Conservation (phyloP, 2,888 invertebrate species). For the Drosophila birchii region DNA sequence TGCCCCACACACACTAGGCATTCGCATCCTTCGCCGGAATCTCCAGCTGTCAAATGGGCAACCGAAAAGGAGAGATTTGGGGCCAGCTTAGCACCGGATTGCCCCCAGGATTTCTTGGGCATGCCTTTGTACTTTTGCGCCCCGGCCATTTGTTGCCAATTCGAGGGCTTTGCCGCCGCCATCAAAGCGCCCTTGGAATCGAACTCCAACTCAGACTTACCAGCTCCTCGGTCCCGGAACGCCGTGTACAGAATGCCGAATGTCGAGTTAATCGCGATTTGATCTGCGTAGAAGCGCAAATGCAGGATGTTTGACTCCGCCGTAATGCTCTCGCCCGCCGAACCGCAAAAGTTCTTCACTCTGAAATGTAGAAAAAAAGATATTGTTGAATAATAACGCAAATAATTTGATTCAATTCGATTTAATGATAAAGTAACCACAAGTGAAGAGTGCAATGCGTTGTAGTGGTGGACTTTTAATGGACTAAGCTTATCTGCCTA, state of each 20-base stretch:
- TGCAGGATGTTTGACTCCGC: constrained; percentile 89
- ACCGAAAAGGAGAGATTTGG: constrained; percentile 33
- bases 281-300: constrained; percentile 90
- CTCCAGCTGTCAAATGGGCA: constrained; percentile 40
- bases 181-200: constrained; percentile 32
- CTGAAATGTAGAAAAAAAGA: constrained; percentile 74
- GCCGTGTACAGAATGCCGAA: constrained; percentile 92
- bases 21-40: background rate
- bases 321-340: constrained; percentile 91
- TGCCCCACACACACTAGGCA: constrained; percentile 5
- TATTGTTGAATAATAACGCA: background rate
- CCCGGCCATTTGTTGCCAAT: constrained; percentile 53
- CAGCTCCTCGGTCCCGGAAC: constrained; percentile 87
- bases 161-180: constrained; percentile 51
- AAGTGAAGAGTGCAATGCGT: background rate
- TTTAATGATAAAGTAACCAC: background rate
- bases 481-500: background rate
- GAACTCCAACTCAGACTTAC: constrained; percentile 74
- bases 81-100: constrained; percentile 68
- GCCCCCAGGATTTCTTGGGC: constrained; percentile 42
- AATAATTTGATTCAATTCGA: background rate
- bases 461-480: background rate
- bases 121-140: constrained; percentile 46
- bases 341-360: constrained; percentile 92
- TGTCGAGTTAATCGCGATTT: constrained; percentile 87